Evolutionary conservation across 2,797 vertebrate genomes (phyloP).

Genomic region (Synaphobranchus kaupii): DNA sequence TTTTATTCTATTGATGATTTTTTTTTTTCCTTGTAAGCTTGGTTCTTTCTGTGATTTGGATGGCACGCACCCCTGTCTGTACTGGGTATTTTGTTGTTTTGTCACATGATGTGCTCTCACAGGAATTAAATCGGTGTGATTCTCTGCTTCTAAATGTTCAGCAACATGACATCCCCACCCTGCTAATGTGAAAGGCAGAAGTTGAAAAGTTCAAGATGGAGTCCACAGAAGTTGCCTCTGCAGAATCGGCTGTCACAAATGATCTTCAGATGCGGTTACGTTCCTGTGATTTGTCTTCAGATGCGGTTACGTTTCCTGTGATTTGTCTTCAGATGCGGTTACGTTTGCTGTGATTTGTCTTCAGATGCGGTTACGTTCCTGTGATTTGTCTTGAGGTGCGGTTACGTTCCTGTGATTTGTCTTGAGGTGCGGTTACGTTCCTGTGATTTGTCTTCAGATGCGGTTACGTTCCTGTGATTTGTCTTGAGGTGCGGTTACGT

Average conservation of each 20-base stretch:
- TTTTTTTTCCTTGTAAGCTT: background rate
- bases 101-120: background rate
- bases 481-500: constrained; percentile 19
- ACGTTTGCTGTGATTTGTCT: constrained; percentile 40
- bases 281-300: constrained; percentile 33
- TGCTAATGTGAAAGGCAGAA: background rate
- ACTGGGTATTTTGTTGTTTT: background rate
- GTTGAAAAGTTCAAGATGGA: background rate
- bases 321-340: constrained; percentile 38
- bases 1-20: background rate
- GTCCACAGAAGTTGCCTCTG: background rate
- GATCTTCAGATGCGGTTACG: constrained; percentile 44
- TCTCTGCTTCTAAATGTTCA: background rate
- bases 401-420: constrained; percentile 31
- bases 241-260: background rate
- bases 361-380: constrained; percentile 5
- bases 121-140: background rate
- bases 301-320: constrained; percentile 26
- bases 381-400: constrained; percentile 22
- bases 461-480: constrained; percentile 46
- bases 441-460: constrained; percentile 34
- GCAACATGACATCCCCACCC: background rate
- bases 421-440: constrained; percentile 14
- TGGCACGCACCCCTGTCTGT: background rate
- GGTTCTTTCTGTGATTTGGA: background rate